Base-by-base conservation (phyloP, 2,888 invertebrate species). In the Stomorhina lunata region DNA sequence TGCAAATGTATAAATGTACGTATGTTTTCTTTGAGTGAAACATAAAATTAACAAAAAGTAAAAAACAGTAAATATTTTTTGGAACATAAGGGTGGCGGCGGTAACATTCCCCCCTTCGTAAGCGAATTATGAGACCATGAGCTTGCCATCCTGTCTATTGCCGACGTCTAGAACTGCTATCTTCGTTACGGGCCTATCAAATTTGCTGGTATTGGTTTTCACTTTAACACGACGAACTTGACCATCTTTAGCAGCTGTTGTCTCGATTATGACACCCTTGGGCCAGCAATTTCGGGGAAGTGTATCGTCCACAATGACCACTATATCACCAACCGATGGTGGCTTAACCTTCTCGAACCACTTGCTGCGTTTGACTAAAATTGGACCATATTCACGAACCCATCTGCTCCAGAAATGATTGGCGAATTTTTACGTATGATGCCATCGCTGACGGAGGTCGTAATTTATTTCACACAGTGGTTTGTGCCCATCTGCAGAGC, bases 21-120 rank as follows among this genome's bases (percentile, higher is more conserved):
- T n/a, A n/a, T n/a, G n/a, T n/a, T n/a, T n/a, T n/a, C n/a, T n/a
- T n/a, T n/a, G n/a, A n/a, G n/a, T n/a, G n/a, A n/a, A n/a, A n/a
- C n/a, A n/a, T n/a, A n/a, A n/a, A n/a, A n/a, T n/a, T n/a, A n/a
- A n/a, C n/a, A n/a, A n/a, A n/a, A n/a, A n/a, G n/a, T n/a, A n/a
- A n/a, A n/a, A n/a, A n/a, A n/a, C n/a, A n/a, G n/a, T n/a, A n/a
- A n/a, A n/a, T n/a, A n/a, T n/a, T n/a, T n/a, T n/a, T n/a, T n/a
- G n/a, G n/a, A n/a, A n/a, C n/a, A n/a, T n/a, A n/a, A n/a, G n/a
- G n/a, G 34, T 37, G 34, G 34, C 69, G 78, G 63, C 53, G 63
- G 78, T 61, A 78, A 78, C 78, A 78, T 63, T 61, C 63, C 63
- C 78, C 50, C 61, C 27, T 55, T 61, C 59, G 77, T 77, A 77